These are phyloP conservation scores for Balaeniceps rex DNA, from an alignment of 2,113 vertebrate species.

Conservation along the genomic window DNA sequence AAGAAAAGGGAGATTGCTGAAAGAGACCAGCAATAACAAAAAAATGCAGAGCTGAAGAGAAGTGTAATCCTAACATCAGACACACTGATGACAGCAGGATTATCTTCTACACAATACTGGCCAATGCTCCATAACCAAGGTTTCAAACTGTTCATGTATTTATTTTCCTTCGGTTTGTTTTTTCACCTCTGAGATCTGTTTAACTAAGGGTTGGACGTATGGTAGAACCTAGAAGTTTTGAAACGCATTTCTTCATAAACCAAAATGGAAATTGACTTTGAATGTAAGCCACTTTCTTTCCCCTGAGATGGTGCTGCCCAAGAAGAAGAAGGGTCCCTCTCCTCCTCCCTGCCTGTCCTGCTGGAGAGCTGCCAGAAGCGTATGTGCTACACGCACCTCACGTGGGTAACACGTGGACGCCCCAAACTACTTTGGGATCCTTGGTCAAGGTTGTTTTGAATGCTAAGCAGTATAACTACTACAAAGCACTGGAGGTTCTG, in stretches of 20 bases:
- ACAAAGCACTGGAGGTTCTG: background rate
- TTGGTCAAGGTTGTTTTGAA: background rate
- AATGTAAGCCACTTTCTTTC: background rate
- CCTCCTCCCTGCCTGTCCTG: rapidly evolving
- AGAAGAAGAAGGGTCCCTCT: background rate
- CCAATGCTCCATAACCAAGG: background rate
- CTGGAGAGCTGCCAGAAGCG: background rate
- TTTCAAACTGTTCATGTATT: background rate
- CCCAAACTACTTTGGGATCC: background rate
- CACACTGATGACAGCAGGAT: background rate
- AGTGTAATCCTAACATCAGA: background rate
- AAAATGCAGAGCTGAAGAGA: background rate
- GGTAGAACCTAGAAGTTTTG: background rate
- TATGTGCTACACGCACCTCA: background rate
- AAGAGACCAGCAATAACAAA: background rate
- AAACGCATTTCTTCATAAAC: background rate
- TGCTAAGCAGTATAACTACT: background rate
- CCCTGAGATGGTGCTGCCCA: background rate
- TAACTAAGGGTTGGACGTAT: background rate
- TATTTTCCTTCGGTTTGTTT: background rate
- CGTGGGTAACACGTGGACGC: background rate
- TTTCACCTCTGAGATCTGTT: background rate
- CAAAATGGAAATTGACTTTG: background rate
- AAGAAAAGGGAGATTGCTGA: background rate
- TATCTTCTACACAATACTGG: background rate